Base-by-base conservation (phyloP, 2,888 invertebrate genomes). In the Leucophenga maculata region DNA sequence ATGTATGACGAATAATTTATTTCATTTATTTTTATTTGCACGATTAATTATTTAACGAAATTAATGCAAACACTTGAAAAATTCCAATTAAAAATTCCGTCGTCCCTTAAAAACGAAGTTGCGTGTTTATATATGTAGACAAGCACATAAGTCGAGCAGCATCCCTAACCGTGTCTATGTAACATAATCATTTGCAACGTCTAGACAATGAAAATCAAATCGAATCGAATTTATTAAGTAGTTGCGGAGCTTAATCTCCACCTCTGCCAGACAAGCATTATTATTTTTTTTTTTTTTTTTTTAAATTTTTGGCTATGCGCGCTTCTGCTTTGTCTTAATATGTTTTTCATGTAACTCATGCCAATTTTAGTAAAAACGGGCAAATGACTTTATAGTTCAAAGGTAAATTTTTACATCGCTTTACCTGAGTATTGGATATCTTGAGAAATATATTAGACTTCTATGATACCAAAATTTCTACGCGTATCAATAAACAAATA, bases 171-270 rank as follows among this genome's bases (percentile, higher is more conserved):
- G 46, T 16, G 8, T 16, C 20, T 52, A 52, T 52, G 22, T 11
- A 55, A 20, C 55, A 55, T 22, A 20, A 22, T 55, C 22, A 55
- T 55, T 55, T 22, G 57, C 31, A 46, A 18, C 70, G 83, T 83
- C 83, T 83, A 84, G 84, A 84, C 83, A 83, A 82, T 78, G 78
- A 75, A 79, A 79, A 82, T 84, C 79, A 78, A 83, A 81, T 82
- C 83, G 80, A 80, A 80, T 78, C 74, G 70, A 72, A 79, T 57
- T 80, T 80, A 68, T 74, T 74, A 31, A 31, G n/a, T 18, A 55
- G 55, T 55, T 26, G 14, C 80, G 26, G 59, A 9, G 26, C 22
- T 55, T 22, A 22, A 55, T 78, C 81, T 80, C 82, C 81, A 82
- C 80, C 55, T 55, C 55, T 55, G 55, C 14, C 26, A 14, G 9